Percentiles rank a stretch among this genome's conserved stretches.
Conservation (phyloP, 1,140 invertebrate genomes). For the Lordiphosa collinella region DNA sequence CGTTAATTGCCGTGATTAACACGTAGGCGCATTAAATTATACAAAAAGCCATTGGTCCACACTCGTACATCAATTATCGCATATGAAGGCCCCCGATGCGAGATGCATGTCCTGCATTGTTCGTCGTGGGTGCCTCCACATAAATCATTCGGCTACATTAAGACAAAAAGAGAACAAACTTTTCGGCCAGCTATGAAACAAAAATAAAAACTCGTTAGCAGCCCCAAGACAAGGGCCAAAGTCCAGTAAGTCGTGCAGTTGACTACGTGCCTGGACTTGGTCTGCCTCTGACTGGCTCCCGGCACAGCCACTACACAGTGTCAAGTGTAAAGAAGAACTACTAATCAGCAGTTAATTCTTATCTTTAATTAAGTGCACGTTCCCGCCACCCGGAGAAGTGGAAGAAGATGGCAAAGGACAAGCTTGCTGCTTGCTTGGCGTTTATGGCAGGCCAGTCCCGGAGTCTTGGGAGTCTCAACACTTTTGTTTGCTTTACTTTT, state of each 20-base stretch:
- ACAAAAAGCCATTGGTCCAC: slow-evolving; percentile 33
- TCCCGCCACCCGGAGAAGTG: slow-evolving; percentile 27
- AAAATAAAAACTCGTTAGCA: slow-evolving; percentile 74
- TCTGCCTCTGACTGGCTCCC: slow-evolving; percentile 12
- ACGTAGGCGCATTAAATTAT: slow-evolving; percentile 73
- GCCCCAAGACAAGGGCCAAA: slow-evolving; percentile 10
- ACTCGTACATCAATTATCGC: slow-evolving; percentile 63
- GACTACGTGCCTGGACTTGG: slow-evolving; percentile 55
- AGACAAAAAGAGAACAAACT: slow-evolving; percentile 36
- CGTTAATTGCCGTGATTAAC: slow-evolving; percentile 74
- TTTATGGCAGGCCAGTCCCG: slow-evolving; percentile 48
- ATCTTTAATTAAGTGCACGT: slow-evolving; percentile 78
- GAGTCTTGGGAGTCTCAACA: slow-evolving; percentile 46
- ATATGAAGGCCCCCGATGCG: slow-evolving; percentile 38
- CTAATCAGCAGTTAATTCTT: slow-evolving; percentile 79
- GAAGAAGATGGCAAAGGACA: slow-evolving; percentile 16
- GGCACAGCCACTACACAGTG: slow-evolving; percentile 35
- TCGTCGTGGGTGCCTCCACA: slow-evolving; percentile 29
- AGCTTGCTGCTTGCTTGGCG: slow-evolving; percentile 6
- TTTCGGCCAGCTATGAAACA: slow-evolving; percentile 53
- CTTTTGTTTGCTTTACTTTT: slow-evolving; percentile 63
- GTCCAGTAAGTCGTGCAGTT: not conserved
- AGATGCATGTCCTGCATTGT: slow-evolving; percentile 21
- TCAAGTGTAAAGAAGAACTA: slow-evolving; percentile 78
- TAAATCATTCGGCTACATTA: slow-evolving; percentile 69